Base-by-base conservation (phyloP, 1,140 invertebrate genomes). In the Papilio dardanus region DNA sequence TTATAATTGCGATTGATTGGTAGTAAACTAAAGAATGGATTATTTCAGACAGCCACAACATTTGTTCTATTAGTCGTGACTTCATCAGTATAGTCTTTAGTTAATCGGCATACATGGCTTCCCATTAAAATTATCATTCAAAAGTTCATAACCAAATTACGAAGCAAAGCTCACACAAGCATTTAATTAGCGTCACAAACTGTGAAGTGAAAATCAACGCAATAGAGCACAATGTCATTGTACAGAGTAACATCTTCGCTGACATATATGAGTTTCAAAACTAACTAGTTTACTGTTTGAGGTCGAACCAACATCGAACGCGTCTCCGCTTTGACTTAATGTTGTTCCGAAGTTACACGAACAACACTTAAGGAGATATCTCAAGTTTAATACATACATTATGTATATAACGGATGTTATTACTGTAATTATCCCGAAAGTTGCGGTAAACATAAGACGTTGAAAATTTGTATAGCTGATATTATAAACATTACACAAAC, bases 251-350 rank as follows among this genome's bases (percentile, higher is more conserved):
- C 77, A 78, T 84, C 77, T 81, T 81, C 78, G 77, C 76, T 76
- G 78, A 86, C 84, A 84, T 81, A 80, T 86, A 85, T 81, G 77
- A 86, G 81, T 86, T 84, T 58, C 74, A 78, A 83, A 87, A 81
- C 79, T 84, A 71, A 71, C 42, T 50, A 71, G 42, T 71, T 71
- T 33, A 71, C 69, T 50, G 76, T 82, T 78, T 81, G 81, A 80
- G 79, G 76, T 79, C 76, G 76, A 78, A 69, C 62, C 74, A 79
- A 76, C 78, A 76, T 46, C 69, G 73, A 74, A 77, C 54, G 35
- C 73, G 78, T 69, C 54, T 58, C 74, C 28, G 54, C 66, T 71
- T 75, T 69, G 75, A 76, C 76, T 81, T 78, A 81, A 79, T 81
- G 76, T 79, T 81, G 71, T 77, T 78, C 66, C 65, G 68, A 81